Evolutionary conservation across 1,140 invertebrate genomes (phyloP).

Genomic region (Micrasema longulum): DNA sequence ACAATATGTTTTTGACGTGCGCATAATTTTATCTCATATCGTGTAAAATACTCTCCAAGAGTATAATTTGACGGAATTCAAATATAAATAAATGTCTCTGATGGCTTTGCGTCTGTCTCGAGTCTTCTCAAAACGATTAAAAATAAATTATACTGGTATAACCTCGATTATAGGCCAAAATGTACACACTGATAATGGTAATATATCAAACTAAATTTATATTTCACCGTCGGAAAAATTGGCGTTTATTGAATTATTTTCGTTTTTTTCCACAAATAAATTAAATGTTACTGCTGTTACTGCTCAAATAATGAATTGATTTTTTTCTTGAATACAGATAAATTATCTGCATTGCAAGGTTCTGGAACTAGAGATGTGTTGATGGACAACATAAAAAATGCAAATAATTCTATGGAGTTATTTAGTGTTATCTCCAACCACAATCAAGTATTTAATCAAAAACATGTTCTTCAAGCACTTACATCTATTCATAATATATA

Average conservation of each 20-base stretch:
- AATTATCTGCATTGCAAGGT: too few species aligned
- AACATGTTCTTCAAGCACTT: conserved; percentile 36
- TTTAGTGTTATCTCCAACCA: conserved; percentile 35
- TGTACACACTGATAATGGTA: conserved; percentile 28
- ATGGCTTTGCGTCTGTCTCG: conserved; percentile 26
- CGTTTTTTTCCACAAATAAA: too few species aligned
- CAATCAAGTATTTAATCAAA: conserved; percentile 41
- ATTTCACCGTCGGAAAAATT: too few species aligned
- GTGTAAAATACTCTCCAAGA: too few species aligned
- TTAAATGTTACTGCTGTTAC: not conserved
- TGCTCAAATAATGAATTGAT: too few species aligned
- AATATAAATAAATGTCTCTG: too few species aligned
- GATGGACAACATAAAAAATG: conserved; percentile 27
- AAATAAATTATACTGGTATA: conserved; percentile 13
- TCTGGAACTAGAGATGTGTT: conserved; percentile 10
- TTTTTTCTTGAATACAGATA: too few species aligned
- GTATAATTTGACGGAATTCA: too few species aligned
- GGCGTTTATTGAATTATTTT: too few species aligned
- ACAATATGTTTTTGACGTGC: too few species aligned
- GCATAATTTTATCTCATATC: too few species aligned
- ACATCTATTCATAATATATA: conserved; percentile 32
- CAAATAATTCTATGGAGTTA: conserved; percentile 16
- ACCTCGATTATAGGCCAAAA: conserved; percentile 6
- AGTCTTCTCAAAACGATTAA: conserved; percentile 28
- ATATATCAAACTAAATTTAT: not conserved